Evolutionary conservation across 2,113 vertebrate species (phyloP), one percentile per base, ranked within the genome.

Genomic region (Ptilonorhynchus violaceus): DNA sequence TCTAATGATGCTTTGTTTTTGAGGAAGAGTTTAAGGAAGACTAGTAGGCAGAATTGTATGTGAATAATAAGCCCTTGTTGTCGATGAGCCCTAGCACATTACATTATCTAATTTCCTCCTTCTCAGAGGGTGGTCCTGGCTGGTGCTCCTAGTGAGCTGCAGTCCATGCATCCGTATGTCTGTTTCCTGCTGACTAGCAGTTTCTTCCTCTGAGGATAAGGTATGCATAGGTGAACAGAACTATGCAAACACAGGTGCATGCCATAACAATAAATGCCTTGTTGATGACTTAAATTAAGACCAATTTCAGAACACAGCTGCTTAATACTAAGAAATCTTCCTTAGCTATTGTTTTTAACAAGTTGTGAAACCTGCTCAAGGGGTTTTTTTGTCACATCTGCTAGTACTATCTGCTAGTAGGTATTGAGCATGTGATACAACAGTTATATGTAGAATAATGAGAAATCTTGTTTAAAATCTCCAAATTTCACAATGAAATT

Each of bases 241-340:
- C 27, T 44, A 21, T 42, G 44, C 23, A 84, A 83, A 74, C 62
- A 82, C 87, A 89, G 69, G 70, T 95, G 92, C 39, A 30, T 50
- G 50, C 62, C 60, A 9, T 85, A 95, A 82, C 20, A 78, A 14
- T 82, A 82, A 95, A 85, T 49, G 17, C n/a, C 78, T 85, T 69
- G 58, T 67, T 96, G 53, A 68, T 85, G 88, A 42, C 66, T 83
- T 89, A 91, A 95, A 96, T 82, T 78, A 94, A 91, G 69, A 66
- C 41, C 28, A 64, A 85, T 91, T 91, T 95, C n/a, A 73, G 58
- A 39, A 53, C 49, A 82, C 77, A 94, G 53, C 23, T 95, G 77
- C 42, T 85, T 76, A 28, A 22, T 75, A 22, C 11, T 75, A 41
- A 60, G 14, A 30, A 2, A 8, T 80, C 6, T 66, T 81, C 64